Evolutionary conservation across 2,113 vertebrate genomes (phyloP).

Genomic region (Apus apus): DNA sequence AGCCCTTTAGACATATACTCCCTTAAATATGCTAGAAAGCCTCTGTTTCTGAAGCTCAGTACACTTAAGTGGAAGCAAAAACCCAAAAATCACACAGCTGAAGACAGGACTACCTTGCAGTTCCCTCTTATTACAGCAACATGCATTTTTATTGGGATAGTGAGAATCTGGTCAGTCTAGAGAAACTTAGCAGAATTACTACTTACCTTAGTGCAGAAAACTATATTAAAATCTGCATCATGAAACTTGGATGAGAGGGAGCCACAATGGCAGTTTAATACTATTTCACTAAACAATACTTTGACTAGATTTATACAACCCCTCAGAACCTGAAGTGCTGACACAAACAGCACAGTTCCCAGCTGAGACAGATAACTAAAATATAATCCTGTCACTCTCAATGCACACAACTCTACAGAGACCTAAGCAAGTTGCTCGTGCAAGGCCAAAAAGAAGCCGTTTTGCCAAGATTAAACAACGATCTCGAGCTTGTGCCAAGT

Average conservation of each 20-base stretch:
- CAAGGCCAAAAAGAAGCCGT: background rate
- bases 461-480: background rate
- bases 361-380: background rate
- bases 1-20: background rate
- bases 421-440: background rate
- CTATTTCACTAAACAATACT: background rate
- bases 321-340: background rate
- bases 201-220: constrained; percentile 19
- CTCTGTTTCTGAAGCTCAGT: background rate
- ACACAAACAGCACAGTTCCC: background rate
- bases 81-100: background rate
- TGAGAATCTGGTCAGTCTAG: background rate
- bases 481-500: background rate
- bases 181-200: background rate
- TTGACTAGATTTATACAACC: background rate
- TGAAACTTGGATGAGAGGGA: background rate
- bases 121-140: background rate
- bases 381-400: background rate
- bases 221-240: background rate
- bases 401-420: background rate
- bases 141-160: background rate
- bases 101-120: background rate
- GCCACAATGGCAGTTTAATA: background rate
- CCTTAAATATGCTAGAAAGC: background rate
- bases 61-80: background rate